Evolutionary conservation across 2,797 vertebrate genomes (phyloP), one percentile per base, ranked within the genome.

Genomic region (Coranthus polyacanthus): DNA sequence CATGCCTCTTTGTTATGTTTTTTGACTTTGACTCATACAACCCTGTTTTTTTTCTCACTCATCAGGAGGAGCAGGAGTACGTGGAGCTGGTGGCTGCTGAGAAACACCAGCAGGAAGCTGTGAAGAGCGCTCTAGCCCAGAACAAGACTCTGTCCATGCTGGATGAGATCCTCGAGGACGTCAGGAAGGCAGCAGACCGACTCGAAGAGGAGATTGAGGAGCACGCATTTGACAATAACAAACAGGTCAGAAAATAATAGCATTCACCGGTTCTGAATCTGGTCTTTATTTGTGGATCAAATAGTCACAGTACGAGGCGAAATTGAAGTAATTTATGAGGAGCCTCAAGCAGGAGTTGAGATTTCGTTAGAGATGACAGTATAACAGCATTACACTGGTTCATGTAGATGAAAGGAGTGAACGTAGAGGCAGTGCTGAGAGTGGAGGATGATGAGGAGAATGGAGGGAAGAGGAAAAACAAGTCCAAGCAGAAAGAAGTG

Each of bases 141-240:
- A 99, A 99, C 90, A 96, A 95, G 89, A 97, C 96, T 42, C 84
- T 97, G 6, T 99, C 98, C 3, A 95, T 99, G 60, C 92, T 99
- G 12, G 98, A 99, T 56, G 97, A 96, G 88, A 97, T 99, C 75
- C 92, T 99, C 12, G 97, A 99, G 88, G 97, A 98, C 0, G 96
- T 99, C 50, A 91, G 95, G 78, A 97, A 93, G 84, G 98, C 98
- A n/a, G 98, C 98, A 0, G 97, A 99, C 80, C 94, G 98, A 1
- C 83, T 99, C 18, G 98, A 99, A 83, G 96, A 97, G 75, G 95
- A 97, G 80, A 98, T 99, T 12, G 97, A 97, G 76, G 98, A 99
- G 38, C 98, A 97, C 1, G 97, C 94, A 26, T 99, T 99, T 52
- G 96, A 98, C 83, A 95, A 99, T 86, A 98, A 97, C 77, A 98